phyloP scores from a whole-genome alignment of 1,140 invertebrate species.

The Diuraphis noxia region DNA sequence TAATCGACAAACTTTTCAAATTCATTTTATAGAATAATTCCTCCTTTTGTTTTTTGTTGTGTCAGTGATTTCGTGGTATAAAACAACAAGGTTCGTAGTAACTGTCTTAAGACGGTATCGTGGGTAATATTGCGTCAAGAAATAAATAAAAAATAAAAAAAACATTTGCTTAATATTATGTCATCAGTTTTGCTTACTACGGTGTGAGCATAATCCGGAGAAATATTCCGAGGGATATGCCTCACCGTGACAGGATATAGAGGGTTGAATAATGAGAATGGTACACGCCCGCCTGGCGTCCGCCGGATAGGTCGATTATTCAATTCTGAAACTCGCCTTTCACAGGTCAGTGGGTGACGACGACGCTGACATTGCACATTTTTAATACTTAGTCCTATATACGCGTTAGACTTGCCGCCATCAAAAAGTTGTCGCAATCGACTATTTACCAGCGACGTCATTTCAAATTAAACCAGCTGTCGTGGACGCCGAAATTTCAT shows the following conservation, averaged over 20 bases:
- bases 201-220: neutral
- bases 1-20: neutral
- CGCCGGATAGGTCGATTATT: conserved; percentile 17
- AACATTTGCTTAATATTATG: neutral
- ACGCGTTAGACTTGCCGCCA: no score
- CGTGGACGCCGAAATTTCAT: neutral
- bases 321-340: neutral
- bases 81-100: neutral
- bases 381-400: neutral
- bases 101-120: neutral
- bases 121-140: no score
- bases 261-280: neutral
- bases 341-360: neutral
- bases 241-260: neutral
- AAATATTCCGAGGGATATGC: neutral
- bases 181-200: neutral
- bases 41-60: neutral
- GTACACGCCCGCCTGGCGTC: neutral
- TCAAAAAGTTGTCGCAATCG: neutral
- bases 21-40: neutral
- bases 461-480: conserved; percentile 21
- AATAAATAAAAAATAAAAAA: neutral
- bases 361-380: neutral
- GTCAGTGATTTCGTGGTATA: neutral
- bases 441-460: neutral